These are phyloP conservation scores for Crenichthys baileyi DNA, from an alignment of 2,797 vertebrate genomes.

Conservation along the genomic window DNA sequence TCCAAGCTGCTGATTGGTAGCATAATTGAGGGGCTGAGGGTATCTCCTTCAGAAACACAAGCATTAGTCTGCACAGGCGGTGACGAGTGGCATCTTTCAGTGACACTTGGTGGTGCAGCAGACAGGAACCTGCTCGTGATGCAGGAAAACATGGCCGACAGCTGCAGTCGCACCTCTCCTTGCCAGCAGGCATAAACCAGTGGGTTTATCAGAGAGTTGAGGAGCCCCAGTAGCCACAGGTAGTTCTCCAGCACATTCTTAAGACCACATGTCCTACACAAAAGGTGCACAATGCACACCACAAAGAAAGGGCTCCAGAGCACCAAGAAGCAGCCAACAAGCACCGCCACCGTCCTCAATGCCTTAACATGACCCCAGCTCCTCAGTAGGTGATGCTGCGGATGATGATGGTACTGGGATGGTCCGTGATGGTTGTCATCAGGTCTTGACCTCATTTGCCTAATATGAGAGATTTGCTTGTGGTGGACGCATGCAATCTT, in stretches of 20 bases:
- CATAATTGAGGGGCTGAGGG: slow-evolving; percentile 20
- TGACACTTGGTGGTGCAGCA: not conserved
- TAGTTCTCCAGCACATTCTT: slow-evolving; percentile 83
- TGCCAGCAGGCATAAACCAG: slow-evolving; percentile 92
- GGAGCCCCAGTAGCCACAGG: slow-evolving; percentile 88
- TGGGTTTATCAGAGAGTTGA: slow-evolving; percentile 91
- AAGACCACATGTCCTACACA: slow-evolving; percentile 80
- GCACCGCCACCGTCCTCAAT: slow-evolving; percentile 84
- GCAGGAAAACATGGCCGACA: slow-evolving; percentile 78
- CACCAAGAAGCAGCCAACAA: slow-evolving; percentile 88
- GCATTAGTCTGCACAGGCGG: slow-evolving; percentile 8
- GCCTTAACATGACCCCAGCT: slow-evolving; percentile 84
- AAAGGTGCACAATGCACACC: slow-evolving; percentile 81
- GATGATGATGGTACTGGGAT: not conserved
- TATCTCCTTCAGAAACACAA: slow-evolving; percentile 4
- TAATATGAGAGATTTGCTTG: slow-evolving; percentile 81
- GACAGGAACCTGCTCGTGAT: slow-evolving; percentile 51
- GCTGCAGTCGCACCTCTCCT: slow-evolving; percentile 85
- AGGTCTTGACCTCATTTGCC: slow-evolving; percentile 55
- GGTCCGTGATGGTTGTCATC: not conserved
- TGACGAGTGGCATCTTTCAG: slow-evolving; percentile 4
- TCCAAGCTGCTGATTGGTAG: slow-evolving; percentile 1
- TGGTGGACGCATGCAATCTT: slow-evolving; percentile 87
- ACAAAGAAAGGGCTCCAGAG: slow-evolving; percentile 92
- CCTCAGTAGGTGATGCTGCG: slow-evolving; percentile 41